Conservation (phyloP, 2,888 invertebrate genomes). For the Pollenia amentaria region DNA sequence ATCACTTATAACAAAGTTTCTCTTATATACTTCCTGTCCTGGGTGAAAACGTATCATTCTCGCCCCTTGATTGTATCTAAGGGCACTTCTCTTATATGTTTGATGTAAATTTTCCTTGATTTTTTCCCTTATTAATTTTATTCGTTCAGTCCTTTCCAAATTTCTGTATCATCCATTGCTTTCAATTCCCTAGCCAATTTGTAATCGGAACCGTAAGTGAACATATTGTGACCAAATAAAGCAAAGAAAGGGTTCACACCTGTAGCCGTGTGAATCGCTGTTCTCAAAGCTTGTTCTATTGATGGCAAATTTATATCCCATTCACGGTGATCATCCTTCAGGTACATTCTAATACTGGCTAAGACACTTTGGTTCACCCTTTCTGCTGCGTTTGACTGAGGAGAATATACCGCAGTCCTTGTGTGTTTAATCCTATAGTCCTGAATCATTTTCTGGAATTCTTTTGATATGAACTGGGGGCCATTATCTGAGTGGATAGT, state of each 20-base stretch:
- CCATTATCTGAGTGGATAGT: slow-evolving; percentile 11
- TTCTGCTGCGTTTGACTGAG: no score
- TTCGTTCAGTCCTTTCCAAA: background rate
- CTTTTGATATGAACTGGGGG: background rate
- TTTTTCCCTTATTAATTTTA: background rate
- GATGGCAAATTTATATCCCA: background rate
- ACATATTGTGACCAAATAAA: slow-evolving; percentile 17
- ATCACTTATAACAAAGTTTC: background rate
- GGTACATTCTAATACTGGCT: background rate
- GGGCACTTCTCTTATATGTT: background rate
- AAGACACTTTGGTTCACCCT: background rate
- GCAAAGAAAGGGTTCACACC: background rate
- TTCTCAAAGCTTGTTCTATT: background rate
- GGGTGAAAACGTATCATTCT: no score
- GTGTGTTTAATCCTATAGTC: background rate
- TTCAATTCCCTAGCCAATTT: background rate
- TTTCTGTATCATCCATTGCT: background rate
- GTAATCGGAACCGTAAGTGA: slow-evolving; percentile 8
- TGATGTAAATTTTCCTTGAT: background rate
- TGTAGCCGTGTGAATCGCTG: background rate
- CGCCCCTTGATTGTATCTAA: background rate
- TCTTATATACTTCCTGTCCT: background rate
- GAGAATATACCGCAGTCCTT: background rate
- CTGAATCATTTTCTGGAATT: background rate
- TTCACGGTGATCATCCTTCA: background rate